Base-by-base conservation (phyloP, 2,113 vertebrate genomes). In the Bubo bubo region DNA sequence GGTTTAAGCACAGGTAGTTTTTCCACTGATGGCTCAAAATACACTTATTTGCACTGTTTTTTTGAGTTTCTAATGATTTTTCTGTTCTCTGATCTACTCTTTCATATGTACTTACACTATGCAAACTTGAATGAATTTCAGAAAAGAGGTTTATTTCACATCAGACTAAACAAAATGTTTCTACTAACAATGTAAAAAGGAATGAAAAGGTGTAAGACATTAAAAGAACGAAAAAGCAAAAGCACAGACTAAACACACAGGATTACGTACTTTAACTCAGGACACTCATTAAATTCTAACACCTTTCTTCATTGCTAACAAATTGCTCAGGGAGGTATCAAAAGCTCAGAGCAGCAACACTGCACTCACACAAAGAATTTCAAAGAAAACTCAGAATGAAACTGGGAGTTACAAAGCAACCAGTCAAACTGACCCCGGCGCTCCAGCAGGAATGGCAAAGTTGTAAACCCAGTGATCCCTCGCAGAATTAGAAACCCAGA, bases 281-380 rank as follows among this genome's bases (percentile, higher is more conserved):
- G 68, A 84, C 85, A 80, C 70, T 62, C 89, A 95, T 94, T 96
- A 94, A 79, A 95, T 95, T 92, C 86, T 95, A 95, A 96, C 96
- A 97, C 92, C 89, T 97, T 96, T 93, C 87, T 77, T 86, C 75
- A 72, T 85, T 71, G 73, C 96, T 93, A 91, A 91, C 79, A 92
- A 97, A 97, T 95, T 96, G 93, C 85, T 97, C 79, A 41, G 95
- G 88, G 94, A 95, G 56, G 86, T 95, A 67, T 74, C 62, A 68
- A 92, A 93, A 91, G 75, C 95, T 85, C 94, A 87, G 84, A 92
- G 74, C 90, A 94, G 77, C 66, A 91, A 72, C 0, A 8, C 53
- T 88, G 79, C 47, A 34, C 59, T 93, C 88, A 30, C 62, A 86
- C 41, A 86, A 86, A 92, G 53, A 82, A 79, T 32, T 84, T 67